Conservation (phyloP, 1,140 invertebrate species). For the Bombus vancouverensis region DNA sequence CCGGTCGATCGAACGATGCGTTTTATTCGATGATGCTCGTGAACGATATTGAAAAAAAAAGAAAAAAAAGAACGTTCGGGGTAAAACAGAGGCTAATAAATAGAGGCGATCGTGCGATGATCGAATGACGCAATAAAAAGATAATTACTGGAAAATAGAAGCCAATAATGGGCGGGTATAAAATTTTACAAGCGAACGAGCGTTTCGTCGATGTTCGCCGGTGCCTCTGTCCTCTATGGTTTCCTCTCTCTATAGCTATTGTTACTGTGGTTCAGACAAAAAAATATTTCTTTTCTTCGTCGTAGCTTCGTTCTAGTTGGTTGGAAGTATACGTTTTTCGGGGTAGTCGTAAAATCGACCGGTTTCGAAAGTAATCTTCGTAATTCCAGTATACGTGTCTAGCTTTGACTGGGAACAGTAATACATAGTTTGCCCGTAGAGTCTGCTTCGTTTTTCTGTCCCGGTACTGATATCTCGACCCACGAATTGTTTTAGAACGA, state of each 20-base stretch:
- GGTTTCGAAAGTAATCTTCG: background rate
- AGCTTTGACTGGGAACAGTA: background rate
- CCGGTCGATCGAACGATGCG: background rate
- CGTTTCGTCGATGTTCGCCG: background rate
- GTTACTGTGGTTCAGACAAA: background rate
- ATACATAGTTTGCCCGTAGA: background rate
- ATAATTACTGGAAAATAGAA: constrained; percentile 39
- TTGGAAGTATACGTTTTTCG: background rate
- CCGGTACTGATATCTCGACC: background rate
- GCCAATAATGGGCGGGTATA: constrained; percentile 8
- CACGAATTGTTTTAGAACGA: constrained; percentile 28
- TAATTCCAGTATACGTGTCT: background rate
- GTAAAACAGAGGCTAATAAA: background rate
- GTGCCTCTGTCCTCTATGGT: background rate
- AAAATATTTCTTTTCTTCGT: background rate
- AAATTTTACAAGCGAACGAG: constrained; percentile 20
- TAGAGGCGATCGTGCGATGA: too few relatives aligned
- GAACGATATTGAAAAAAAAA: background rate
- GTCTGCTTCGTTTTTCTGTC: background rate
- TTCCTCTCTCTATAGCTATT: background rate
- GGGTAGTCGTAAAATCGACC: constrained; percentile 19
- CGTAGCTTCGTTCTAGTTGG: background rate
- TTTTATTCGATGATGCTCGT: background rate
- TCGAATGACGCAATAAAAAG: constrained; percentile 20
- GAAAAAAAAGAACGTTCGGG: background rate